Base-by-base conservation (phyloP, 2,888 invertebrate genomes). In the Pollenia amentaria region DNA sequence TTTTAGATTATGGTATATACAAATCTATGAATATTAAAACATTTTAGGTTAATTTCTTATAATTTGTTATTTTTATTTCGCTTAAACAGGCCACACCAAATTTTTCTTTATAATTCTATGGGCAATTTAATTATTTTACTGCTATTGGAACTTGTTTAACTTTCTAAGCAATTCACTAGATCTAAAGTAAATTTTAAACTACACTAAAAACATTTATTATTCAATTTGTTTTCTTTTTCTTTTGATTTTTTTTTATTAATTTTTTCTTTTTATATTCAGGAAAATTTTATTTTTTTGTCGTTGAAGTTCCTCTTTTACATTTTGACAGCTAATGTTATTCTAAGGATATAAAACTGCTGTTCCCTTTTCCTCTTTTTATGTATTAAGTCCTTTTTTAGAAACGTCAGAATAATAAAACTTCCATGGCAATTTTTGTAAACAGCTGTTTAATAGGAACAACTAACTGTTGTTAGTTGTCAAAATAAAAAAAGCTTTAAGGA, bases 301-400 rank as follows among this genome's bases (percentile, higher is more conserved):
- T 67, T 65, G n/a, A 57, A 46, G 29, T 84, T 70, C 51, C 48
- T 75, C 75, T 83, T 80, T 79, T 21, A 72, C 83, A 86, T 86
- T 83, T 79, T 79, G 86, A 84, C 80, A 87, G 60, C 69, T 70
- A 70, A 82, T 75, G 44, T 86, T 67, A 75, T 21, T 51, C 14
- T 46, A 55, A 79, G 83, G 78, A 83, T 83, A 73, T 51, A 72
- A 64, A 86, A 83, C 42, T 79, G 55, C 21, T 78, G 62, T 64
- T 55, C 48, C 18, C 9, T 73, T 48, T 78, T 72, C 57, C 18
- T 64, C 0, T 40, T 29, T 72, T 67, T 77, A 46, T 75, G 65
- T 84, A 76, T 81, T 65, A 67, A 38, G 44, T 21, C 44, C 21
- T 10, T 46, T 72, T 29, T 29, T 29, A 29, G 29, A 29, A 29